Base-by-base conservation (phyloP, 2,888 invertebrate genomes). In the Magallana nippona region DNA sequence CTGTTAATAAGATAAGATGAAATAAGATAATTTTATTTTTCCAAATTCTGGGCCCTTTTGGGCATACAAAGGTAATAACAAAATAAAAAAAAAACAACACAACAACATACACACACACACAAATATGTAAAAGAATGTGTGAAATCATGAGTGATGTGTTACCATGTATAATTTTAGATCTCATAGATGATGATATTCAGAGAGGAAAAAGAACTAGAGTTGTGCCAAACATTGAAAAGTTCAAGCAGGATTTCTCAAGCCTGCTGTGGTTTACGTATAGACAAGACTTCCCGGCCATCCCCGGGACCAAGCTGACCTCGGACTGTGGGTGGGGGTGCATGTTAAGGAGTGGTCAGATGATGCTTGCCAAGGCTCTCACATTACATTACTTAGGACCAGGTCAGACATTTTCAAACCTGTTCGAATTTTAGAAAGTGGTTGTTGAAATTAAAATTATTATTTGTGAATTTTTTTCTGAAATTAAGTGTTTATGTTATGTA, bases 281-380 rank as follows among this genome's bases (percentile, higher is more conserved):
- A 55, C 90, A 97, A 90, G 97, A 97, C 94, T 98, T 98, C 94
- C 97, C 97, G 10, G 95, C 96, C 11, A 95, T 98, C 94, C 96
- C 96, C 92, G 97, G 97, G 27, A 97, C 97, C 1, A 96, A 96
- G 86, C 96, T 97, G 89, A 98, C 97, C 1, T 96, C 97, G 3
- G 98, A 98, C 94, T 98, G 98, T 94, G 98, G 98, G 3, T 98
- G 98, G 98, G 98, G 98, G 0, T 98, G 98, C 92, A 96, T 96
- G 96, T 90, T 96, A 44, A 95, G 98, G 80, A 97, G 97, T 94
- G 98, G 98, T 11, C 98, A 98, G 95, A 98, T 98, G 98, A 95
- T 98, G 94, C 94, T 98, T 85, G 98, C 97, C 0, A 98, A 98
- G 94, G 98, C 97, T 15, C 95, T 98, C 84, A 95, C 97, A 71